These are phyloP conservation scores for Pseudococcus jackbeardsleyi DNA, from an alignment of 2,888 invertebrate species.

Conservation along the genomic window DNA sequence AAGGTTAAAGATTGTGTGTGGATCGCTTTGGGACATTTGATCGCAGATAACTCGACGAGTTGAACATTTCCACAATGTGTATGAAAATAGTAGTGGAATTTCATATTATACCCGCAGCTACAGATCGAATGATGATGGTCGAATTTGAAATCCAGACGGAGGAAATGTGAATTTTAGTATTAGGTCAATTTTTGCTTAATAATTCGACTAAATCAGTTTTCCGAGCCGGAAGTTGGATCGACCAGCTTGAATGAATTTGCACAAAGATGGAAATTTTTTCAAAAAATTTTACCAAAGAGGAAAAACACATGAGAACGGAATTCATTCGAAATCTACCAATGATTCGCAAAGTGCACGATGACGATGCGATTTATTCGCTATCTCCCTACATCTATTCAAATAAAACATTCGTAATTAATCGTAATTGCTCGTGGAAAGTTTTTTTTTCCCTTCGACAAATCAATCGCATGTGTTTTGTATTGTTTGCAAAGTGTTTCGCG, in stretches of 20 bases:
- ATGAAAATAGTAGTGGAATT: background rate
- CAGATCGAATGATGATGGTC: background rate
- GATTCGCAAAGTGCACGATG: conserved; percentile 1
- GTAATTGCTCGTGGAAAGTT: conserved; percentile 18
- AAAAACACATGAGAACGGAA: background rate
- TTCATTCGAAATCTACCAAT: background rate
- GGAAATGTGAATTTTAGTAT: background rate
- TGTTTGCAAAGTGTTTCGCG: background rate
- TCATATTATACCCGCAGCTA: background rate
- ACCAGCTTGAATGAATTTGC: background rate
- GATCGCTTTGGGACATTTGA: background rate
- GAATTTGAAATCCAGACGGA: background rate
- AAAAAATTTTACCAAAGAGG: background rate
- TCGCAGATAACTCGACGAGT: background rate
- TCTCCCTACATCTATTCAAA: background rate
- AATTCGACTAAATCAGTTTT: background rate
- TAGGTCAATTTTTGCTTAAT: background rate
- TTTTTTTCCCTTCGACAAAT: background rate
- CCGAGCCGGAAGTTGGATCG: background rate
- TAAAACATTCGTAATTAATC: background rate
- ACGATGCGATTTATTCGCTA: background rate
- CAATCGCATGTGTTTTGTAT: conserved; percentile 11
- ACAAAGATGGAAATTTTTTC: background rate
- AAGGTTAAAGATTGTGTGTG: background rate
- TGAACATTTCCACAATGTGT: background rate